A percentile compares a stretch with the other conserved stretches of the same genome.
Conservation (phyloP, 2,797 vertebrate species). For the Cossypha dichroa region DNA sequence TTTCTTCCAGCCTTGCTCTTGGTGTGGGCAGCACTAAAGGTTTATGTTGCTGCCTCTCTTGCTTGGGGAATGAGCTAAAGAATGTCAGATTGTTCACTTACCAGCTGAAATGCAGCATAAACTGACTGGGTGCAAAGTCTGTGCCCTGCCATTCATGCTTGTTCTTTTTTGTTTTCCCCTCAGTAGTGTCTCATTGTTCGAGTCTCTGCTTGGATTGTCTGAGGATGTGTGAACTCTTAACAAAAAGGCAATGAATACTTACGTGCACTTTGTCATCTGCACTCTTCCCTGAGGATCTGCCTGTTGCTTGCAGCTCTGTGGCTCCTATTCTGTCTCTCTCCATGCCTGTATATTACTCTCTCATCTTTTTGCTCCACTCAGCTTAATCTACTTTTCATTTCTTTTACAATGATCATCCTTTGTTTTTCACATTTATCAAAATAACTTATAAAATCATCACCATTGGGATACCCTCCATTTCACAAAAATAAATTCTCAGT, state of each 20-base stretch:
- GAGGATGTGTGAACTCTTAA: slow-evolving; percentile 2
- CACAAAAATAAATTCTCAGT: not conserved
- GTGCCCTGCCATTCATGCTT: not conserved
- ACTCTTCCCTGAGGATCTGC: not conserved
- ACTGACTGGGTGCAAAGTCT: slow-evolving; percentile 5
- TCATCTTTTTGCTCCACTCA: not conserved
- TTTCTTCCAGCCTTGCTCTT: not conserved
- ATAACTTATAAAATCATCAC: not conserved
- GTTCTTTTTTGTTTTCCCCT: slow-evolving; percentile 29
- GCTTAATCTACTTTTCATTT: not conserved
- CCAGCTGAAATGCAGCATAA: not conserved
- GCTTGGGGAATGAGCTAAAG: not conserved
- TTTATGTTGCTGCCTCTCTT: not conserved
- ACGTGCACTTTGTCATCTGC: not conserved
- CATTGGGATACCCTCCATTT: rapidly evolving
- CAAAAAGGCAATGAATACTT: not conserved
- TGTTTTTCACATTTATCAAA: not conserved
- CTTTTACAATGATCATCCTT: not conserved
- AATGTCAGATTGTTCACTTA: not conserved
- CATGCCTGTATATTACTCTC: not conserved
- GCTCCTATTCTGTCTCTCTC: not conserved
- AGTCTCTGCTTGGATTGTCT: slow-evolving; percentile 8
- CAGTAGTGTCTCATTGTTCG: not conserved
- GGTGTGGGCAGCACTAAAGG: not conserved
- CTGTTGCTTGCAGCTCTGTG: not conserved